Conservation (phyloP, 1,140 invertebrate species). For the Varroa destructor region DNA sequence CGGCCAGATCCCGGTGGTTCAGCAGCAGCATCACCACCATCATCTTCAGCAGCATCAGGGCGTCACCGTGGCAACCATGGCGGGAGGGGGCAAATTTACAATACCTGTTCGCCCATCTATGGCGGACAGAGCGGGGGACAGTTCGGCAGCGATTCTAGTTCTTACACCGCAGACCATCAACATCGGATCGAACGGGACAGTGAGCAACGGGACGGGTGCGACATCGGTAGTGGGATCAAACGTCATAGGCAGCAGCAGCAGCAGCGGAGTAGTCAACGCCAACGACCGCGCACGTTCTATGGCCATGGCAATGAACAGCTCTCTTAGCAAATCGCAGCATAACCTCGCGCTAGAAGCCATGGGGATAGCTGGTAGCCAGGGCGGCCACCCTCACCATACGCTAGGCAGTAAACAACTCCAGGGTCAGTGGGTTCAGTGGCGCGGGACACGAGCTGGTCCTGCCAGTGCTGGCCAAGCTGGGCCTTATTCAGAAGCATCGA, state of each 20-base stretch:
- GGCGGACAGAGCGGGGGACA: slow-evolving; percentile 18
- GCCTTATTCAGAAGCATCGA: slow-evolving; percentile 23
- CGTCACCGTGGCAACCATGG: not conserved
- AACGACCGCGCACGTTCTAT: slow-evolving; percentile 26
- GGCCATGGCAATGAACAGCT: not conserved
- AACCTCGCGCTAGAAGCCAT: slow-evolving; percentile 3
- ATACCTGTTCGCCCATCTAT: slow-evolving; percentile 29
- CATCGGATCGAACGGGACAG: not conserved
- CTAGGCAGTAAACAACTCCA: slow-evolving; percentile 15
- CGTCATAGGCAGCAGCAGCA: not conserved
- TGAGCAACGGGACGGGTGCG: too few relatives aligned
- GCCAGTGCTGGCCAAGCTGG: not conserved
- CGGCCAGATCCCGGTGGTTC: slow-evolving; percentile 11
- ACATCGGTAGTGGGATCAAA: too few relatives aligned
- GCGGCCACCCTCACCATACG: not conserved
- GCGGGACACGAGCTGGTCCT: not conserved
- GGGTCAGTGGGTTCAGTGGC: slow-evolving; percentile 25
- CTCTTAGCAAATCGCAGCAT: slow-evolving; percentile 28
- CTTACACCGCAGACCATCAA: slow-evolving; percentile 26
- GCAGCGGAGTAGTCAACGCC: slow-evolving; percentile 26
- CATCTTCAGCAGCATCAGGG: too few relatives aligned
- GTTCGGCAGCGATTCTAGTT: slow-evolving; percentile 10
- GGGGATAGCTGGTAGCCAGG: not conserved
- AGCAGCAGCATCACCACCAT: slow-evolving; percentile 2
- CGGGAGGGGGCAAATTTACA: slow-evolving; percentile 18